Conservation (phyloP, 2,888 invertebrate genomes). For the Oasisia sp. region DNA sequence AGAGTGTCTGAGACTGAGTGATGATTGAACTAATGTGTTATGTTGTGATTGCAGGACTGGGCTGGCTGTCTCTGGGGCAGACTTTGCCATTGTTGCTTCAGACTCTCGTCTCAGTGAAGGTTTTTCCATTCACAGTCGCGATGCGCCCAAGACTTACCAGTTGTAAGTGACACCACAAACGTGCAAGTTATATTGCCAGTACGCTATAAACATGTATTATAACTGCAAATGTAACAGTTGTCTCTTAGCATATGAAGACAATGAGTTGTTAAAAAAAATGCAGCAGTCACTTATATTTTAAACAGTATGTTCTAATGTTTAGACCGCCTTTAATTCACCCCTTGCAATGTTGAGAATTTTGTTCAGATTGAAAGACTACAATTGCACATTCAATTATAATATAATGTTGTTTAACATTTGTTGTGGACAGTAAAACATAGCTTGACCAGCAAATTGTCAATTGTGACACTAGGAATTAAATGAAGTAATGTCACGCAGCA, state of each 20-base stretch:
- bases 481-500: no score
- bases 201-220: not conserved
- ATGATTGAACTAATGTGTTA: not conserved
- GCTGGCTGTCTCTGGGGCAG: constrained; percentile 94
- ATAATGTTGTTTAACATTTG: no score
- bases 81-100: constrained; percentile 93
- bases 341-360: no score
- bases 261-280: not conserved
- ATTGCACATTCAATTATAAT: no score
- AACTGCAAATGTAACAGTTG: not conserved
- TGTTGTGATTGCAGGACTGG: constrained; percentile 77
- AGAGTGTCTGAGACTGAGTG: no score
- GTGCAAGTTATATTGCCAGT: not conserved
- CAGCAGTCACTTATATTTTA: not conserved
- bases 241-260: not conserved
- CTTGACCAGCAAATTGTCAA: no score
- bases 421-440: no score
- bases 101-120: constrained; percentile 94
- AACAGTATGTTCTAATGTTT: no score
- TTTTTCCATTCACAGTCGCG: constrained; percentile 87
- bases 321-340: no score
- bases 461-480: no score
- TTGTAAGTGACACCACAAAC: constrained; percentile 65
- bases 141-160: constrained; percentile 87
- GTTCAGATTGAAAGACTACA: no score